A percentile compares a stretch with the other conserved stretches of the same genome.
Evolutionary conservation across 2,888 invertebrate species (phyloP).

Genomic region (Pristionchus mayeri): DNA sequence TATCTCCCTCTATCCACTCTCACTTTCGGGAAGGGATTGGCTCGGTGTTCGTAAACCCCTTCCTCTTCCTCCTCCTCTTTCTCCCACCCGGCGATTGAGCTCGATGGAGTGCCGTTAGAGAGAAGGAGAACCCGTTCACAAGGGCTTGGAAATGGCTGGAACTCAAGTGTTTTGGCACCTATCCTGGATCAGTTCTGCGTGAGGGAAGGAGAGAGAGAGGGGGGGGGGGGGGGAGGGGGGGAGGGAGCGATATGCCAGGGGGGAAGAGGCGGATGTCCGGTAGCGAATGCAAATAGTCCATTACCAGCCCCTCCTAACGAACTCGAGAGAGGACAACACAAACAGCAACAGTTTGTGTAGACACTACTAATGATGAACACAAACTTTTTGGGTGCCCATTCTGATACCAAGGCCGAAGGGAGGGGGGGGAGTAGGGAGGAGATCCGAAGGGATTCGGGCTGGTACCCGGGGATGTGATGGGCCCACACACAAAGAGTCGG

Average conservation of each 20-base stretch:
- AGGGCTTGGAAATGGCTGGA: slow-evolving; percentile 3
- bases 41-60: slow-evolving; percentile 31
- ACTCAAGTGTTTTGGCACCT: slow-evolving; percentile 7
- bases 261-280: slow-evolving; percentile 11
- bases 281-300: neutral
- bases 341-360: slow-evolving; percentile 36
- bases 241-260: neutral
- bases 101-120: neutral
- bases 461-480: slow-evolving; percentile 17
- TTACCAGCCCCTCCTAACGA: slow-evolving; percentile 1
- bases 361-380: slow-evolving; percentile 2
- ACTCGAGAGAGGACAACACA: slow-evolving; percentile 10
- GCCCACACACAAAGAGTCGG: slow-evolving; percentile 4
- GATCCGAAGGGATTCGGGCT: neutral
- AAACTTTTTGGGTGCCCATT: neutral
- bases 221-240: too few relatives aligned
- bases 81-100: neutral
- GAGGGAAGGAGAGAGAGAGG: neutral
- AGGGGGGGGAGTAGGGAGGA: neutral
- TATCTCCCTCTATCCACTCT: neutral
- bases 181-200: neutral
- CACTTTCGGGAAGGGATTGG: slow-evolving; percentile 27
- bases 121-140: slow-evolving; percentile 24
- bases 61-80: neutral
- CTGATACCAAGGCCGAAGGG: neutral